Base-by-base conservation (phyloP, 2,113 vertebrate species). In the Vanacampus margaritifer region DNA sequence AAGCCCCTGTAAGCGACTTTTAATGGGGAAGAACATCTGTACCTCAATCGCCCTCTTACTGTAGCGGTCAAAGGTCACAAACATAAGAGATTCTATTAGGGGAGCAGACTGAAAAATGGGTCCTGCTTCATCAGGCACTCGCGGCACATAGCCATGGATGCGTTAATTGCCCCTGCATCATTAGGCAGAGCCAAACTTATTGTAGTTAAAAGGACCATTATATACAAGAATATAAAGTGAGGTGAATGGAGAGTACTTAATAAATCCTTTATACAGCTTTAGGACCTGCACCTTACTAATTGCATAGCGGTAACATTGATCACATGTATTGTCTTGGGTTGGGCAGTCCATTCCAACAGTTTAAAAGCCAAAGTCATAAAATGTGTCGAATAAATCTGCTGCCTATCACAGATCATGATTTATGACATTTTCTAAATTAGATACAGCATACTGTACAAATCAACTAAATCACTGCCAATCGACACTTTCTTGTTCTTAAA, bases 91-190 rank as follows among this genome's bases (percentile, higher is more conserved):
- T 79, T 87, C 84, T 93, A 91, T 90, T 93, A 90, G 83, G 78
- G 85, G 88, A 94, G 93, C 93, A 28, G 87, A 84, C 84, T 94
- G 92, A 94, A 93, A 94, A 95, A 94, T 93, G 89, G 88, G 73
- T 76, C 23, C 32, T 81, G 84, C 73, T 78, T 91, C 71, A 28
- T 83, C 90, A 87, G 89, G 81, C 86, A 87, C n/a, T 80, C 66
- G 77, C 74, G 90, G 86, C 89, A 89, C 85, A 75, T 82, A 88
- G 83, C 91, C 89, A 82, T 75, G 68, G 85, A 75, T 71, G 83
- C 77, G 74, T 73, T 89, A 69, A 48, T 53, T 78, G 85, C 78
- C 86, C 84, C 71, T 65, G 19, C 84, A 86, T 90, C 87, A 88
- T 90, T 93, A 89, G 86, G 79, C 65, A 87, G 89, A 91, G 77